Evolutionary conservation across 2,113 vertebrate species (phyloP), one percentile per base, ranked within the genome.

Genomic region (Oostethus manadensis): DNA sequence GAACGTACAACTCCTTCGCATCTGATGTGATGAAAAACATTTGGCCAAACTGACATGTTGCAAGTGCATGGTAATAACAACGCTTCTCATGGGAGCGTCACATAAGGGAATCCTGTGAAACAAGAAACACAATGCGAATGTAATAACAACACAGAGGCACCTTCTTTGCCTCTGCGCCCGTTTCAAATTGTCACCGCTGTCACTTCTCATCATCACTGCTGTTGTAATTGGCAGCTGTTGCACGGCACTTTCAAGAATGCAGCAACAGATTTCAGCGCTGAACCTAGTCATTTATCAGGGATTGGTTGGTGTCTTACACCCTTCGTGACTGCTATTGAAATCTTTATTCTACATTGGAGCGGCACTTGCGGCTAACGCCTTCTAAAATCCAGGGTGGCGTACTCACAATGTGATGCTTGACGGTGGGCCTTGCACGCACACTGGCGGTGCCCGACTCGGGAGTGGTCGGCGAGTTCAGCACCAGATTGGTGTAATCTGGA

Each of bases 401-500:
- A 88, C 88, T 83, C 77, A 91, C 90, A 46, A 65, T 0, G 23
- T 78, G 73, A 70, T 90, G 90, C 44, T 89, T 92, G 63, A 92
- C 90, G 0, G 88, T 90, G 44, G 91, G 91, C 68, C 91, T 83
- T 43, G 88, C 83, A 22, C 88, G 78, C 21, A 92, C 91, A 14
- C 88, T 91, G 29, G 91, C 91, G 6, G 88, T 91, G 43, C 90
- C 89, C 3, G 89, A 88, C 49, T 91, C 89, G 0, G 68, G 80
- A 46, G 87, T 81, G 0, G 60, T 66, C 18, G 86, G 35, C 1
- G 88, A 60, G 14, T 64, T 66, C 58, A 86, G 51, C 14, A 79
- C 56, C 60, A 84, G 56, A 51, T 87, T 82, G 35, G 81, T 63
- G 58, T 81, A 74, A 2, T 87, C 89, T 92, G 77, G 58, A 65